These are phyloP conservation scores for Huso huso DNA, from an alignment of 2,797 vertebrate genomes.

Conservation along the genomic window DNA sequence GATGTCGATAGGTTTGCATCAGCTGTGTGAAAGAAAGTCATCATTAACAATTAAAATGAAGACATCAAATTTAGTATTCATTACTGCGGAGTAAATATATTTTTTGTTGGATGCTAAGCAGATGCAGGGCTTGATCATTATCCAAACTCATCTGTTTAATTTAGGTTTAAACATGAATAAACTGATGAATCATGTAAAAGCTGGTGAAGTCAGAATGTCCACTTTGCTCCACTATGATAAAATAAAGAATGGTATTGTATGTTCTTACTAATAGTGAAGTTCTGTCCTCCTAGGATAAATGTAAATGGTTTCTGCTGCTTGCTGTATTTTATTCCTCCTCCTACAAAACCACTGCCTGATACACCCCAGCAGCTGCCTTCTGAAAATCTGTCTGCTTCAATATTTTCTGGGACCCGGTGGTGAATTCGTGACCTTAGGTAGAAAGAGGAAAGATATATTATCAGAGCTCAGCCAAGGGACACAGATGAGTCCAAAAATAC, in stretches of 20 bases:
- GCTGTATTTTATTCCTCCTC: slow-evolving; percentile 56
- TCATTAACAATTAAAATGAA: neutral
- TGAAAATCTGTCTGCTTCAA: slow-evolving; percentile 65
- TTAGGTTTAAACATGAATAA: no score
- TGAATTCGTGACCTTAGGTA: slow-evolving; percentile 59
- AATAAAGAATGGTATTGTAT: no score
- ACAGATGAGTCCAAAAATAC: slow-evolving; percentile 23
- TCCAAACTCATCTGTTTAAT: no score
- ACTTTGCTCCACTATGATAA: no score
- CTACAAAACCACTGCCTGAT: slow-evolving; percentile 56
- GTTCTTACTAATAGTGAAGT: slow-evolving; percentile 67
- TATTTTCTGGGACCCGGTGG: slow-evolving; percentile 42
- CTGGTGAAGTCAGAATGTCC: no score
- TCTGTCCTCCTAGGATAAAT: slow-evolving; percentile 69
- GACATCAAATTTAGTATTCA: neutral
- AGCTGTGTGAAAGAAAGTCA: slow-evolving; percentile 31
- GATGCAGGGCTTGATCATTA: no score
- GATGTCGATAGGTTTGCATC: slow-evolving; percentile 48
- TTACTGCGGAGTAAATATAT: neutral
- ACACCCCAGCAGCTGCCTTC: slow-evolving; percentile 66
- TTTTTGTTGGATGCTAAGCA: no score
- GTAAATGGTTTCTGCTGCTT: slow-evolving; percentile 46
- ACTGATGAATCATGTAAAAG: no score
- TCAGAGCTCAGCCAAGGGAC: slow-evolving; percentile 13
- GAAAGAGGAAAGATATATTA: slow-evolving; percentile 3